A percentile compares a stretch with the other conserved stretches of the same genome.
Conservation (phyloP, 2,888 invertebrate species). For the Cyclophora albipunctata region DNA sequence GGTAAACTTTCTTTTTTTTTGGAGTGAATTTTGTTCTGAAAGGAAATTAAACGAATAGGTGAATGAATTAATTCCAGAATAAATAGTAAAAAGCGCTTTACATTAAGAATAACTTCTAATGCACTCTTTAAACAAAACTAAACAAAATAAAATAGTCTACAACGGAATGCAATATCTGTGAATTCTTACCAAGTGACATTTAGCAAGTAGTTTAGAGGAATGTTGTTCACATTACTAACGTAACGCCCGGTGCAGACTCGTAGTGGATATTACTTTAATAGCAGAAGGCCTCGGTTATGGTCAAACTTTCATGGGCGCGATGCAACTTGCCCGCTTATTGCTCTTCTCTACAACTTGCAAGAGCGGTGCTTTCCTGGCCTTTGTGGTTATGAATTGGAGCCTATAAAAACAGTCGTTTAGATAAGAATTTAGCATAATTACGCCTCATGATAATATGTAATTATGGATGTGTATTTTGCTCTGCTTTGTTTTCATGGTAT, state of each 20-base stretch:
- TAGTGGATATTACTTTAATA: slow-evolving; percentile 55
- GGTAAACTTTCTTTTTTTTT: neutral
- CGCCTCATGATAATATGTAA: too few relatives aligned
- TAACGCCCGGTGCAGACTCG: slow-evolving; percentile 31
- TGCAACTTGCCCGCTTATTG: slow-evolving; percentile 43
- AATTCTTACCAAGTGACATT: slow-evolving; percentile 20
- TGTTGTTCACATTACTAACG: slow-evolving; percentile 36
- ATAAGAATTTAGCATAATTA: too few relatives aligned
- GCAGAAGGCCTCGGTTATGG: slow-evolving; percentile 50
- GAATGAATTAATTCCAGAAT: too few relatives aligned
- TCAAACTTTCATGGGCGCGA: slow-evolving; percentile 38
- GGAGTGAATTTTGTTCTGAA: neutral
- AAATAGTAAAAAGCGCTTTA: too few relatives aligned
- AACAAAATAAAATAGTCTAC: neutral
- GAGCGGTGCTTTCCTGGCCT: slow-evolving; percentile 8
- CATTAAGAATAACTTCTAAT: too few relatives aligned
- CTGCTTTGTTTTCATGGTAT: too few relatives aligned
- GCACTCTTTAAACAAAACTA: too few relatives aligned
- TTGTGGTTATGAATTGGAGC: slow-evolving; percentile 25
- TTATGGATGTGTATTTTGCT: too few relatives aligned
- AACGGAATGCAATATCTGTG: slow-evolving; percentile 13
- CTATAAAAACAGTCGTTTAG: neutral
- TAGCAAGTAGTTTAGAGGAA: slow-evolving; percentile 37
- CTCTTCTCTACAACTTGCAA: slow-evolving; percentile 23
- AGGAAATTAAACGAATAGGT: neutral